Percentiles rank a stretch among this genome's conserved stretches.
Evolutionary conservation across 2,888 invertebrate species (phyloP).

Genomic region (Agrotis exclamationis): DNA sequence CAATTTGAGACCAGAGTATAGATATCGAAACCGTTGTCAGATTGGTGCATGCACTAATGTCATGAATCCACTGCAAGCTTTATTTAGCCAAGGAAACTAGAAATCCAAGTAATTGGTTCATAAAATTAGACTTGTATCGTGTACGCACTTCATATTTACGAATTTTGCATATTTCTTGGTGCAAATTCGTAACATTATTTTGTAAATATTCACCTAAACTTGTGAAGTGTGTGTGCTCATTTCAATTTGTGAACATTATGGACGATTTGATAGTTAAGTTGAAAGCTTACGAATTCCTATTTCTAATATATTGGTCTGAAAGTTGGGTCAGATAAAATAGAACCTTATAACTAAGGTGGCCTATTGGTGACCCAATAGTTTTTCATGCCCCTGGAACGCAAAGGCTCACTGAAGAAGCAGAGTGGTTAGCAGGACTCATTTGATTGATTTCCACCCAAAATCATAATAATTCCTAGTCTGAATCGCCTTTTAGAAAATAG

Average conservation of each 20-base stretch:
- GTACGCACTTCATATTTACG: constrained; percentile 21
- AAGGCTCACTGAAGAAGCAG: too few relatives aligned
- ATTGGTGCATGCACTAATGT: neutral
- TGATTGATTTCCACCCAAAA: too few relatives aligned
- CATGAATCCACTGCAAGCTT: neutral
- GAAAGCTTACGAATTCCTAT: neutral
- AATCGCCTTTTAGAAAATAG: neutral
- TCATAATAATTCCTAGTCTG: too few relatives aligned
- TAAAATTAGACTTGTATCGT: constrained; percentile 1
- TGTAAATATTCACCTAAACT: constrained; percentile 34
- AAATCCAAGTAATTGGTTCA: neutral
- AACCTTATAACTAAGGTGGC: neutral
- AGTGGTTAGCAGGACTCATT: too few relatives aligned
- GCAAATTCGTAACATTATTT: constrained; percentile 31
- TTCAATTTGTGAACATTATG: constrained; percentile 38
- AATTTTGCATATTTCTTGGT: constrained; percentile 33
- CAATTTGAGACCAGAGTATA: too few relatives aligned
- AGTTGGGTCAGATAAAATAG: neutral
- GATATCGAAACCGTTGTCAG: too few relatives aligned
- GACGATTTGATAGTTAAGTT: neutral
- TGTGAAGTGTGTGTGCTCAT: constrained; percentile 12
- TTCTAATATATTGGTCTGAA: constrained; percentile 1
- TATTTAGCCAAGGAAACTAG: neutral
- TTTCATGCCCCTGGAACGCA: too few relatives aligned
- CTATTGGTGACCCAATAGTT: too few relatives aligned